Evolutionary conservation across 2,113 vertebrate species (phyloP).

Genomic region (Poecilia latipinna): DNA sequence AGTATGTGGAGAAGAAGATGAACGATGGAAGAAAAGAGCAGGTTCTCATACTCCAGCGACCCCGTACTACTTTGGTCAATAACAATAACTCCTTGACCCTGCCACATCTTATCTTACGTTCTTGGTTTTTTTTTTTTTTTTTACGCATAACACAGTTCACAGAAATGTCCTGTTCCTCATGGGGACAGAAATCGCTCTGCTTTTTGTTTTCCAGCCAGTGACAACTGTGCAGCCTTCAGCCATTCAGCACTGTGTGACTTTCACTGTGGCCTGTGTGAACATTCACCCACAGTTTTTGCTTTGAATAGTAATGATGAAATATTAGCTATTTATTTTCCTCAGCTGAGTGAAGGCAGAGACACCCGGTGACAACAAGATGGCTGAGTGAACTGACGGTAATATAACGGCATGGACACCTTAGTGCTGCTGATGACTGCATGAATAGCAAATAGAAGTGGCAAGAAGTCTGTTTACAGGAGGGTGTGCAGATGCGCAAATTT

Average conservation of each 20-base stretch:
- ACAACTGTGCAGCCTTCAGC: conserved; percentile 58
- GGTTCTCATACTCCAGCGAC: conserved; percentile 10
- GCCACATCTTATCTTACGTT: conserved; percentile 21
- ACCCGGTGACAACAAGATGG: neutral
- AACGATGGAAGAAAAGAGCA: conserved; percentile 16
- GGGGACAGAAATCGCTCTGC: conserved; percentile 66
- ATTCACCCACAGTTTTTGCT: conserved; percentile 29
- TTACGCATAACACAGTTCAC: conserved; percentile 33
- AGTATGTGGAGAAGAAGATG: conserved; percentile 2
- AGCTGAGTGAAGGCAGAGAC: conserved; percentile 3
- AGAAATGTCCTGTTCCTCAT: conserved; percentile 47
- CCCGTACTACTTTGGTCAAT: conserved; percentile 42
- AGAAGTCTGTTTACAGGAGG: conserved; percentile 21
- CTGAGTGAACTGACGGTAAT: conserved; percentile 8
- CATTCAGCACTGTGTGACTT: conserved; percentile 55
- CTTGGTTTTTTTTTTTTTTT: conserved; percentile 13
- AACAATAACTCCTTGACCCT: conserved; percentile 44
- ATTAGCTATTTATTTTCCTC: conserved; percentile 19
- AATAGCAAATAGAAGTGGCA: neutral
- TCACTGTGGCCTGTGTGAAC: conserved; percentile 51
- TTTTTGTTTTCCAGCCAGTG: conserved; percentile 62
- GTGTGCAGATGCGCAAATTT: conserved; percentile 34
- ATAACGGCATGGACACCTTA: conserved; percentile 17
- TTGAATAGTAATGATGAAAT: conserved; percentile 25
- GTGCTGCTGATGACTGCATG: neutral